Conservation (phyloP, 1,140 invertebrate species). For the Drosophila hydei region DNA sequence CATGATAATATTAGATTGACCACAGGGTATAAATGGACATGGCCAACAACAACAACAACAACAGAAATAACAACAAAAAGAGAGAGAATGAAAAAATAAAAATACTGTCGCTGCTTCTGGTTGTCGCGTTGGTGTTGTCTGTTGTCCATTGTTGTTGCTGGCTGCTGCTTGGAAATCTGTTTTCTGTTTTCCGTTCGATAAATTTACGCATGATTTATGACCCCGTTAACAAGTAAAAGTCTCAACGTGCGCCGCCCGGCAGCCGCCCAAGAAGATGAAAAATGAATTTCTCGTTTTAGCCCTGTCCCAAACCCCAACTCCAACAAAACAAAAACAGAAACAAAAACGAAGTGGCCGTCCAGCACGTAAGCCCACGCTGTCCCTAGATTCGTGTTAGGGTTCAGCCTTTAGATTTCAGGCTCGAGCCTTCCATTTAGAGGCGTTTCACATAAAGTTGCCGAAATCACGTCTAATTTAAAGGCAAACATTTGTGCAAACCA, state of each 20-base stretch:
- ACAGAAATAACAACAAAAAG: too few species aligned
- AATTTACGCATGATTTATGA: conserved; percentile 82
- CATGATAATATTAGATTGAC: too few species aligned
- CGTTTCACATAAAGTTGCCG: conserved; percentile 60
- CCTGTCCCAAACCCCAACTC: conserved; percentile 25
- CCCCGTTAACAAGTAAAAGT: conserved; percentile 81
- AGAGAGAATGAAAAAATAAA: conserved; percentile 22
- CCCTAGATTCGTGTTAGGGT: conserved; percentile 27
- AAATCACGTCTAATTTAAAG: conserved; percentile 75
- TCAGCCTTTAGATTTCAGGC: conserved; percentile 8
- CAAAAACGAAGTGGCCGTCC: conserved; percentile 63
- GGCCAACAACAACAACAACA: too few species aligned
- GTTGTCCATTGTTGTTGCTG: conserved; percentile 52
- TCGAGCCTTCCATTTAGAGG: conserved; percentile 21
- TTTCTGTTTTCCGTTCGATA: conserved; percentile 81
- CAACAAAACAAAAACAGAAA: neutral
- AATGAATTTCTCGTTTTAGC: conserved; percentile 78
- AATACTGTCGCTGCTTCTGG: conserved; percentile 49
- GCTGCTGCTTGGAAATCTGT: conserved; percentile 68
- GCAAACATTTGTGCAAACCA: conserved; percentile 63
- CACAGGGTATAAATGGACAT: too few species aligned
- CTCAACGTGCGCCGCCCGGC: conserved; percentile 66
- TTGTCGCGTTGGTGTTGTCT: conserved; percentile 19
- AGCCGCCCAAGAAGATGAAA: conserved; percentile 67
- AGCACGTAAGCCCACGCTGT: conserved; percentile 60